Conservation (phyloP, 2,113 vertebrate species). For the Strigops habroptila region DNA sequence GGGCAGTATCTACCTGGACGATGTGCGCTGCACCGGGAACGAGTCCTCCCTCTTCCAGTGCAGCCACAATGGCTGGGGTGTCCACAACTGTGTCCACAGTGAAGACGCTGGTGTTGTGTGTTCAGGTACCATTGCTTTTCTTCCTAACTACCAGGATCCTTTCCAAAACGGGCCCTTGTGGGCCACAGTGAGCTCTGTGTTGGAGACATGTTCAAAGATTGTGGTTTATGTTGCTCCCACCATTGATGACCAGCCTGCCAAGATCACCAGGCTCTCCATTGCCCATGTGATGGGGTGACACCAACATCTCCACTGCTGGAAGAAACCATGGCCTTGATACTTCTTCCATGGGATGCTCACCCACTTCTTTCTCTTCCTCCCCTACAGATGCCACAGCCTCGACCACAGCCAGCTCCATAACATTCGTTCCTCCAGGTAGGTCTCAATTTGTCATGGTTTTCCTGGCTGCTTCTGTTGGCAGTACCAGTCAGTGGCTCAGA, state of each 20-base stretch:
- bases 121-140: background rate
- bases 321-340: background rate
- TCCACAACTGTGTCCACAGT: background rate
- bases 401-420: fast-evolving
- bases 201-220: background rate
- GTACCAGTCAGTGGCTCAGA: fast-evolving
- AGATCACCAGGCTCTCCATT: fast-evolving
- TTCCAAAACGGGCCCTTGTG: fast-evolving
- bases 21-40: background rate
- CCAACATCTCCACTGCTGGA: fast-evolving
- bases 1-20: background rate
- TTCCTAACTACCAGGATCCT: fast-evolving
- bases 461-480: fast-evolving
- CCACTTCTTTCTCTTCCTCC: background rate
- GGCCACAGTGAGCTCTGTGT: fast-evolving
- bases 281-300: fast-evolving
- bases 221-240: fast-evolving
- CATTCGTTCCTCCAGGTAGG: background rate
- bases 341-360: background rate
- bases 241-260: fast-evolving
- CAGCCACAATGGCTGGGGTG: background rate
- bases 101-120: constrained; percentile 57
- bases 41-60: constrained; percentile 47
- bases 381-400: background rate
- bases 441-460: fast-evolving